Base-by-base conservation (phyloP, 2,113 vertebrate genomes). In the Stegostoma tigrinum region DNA sequence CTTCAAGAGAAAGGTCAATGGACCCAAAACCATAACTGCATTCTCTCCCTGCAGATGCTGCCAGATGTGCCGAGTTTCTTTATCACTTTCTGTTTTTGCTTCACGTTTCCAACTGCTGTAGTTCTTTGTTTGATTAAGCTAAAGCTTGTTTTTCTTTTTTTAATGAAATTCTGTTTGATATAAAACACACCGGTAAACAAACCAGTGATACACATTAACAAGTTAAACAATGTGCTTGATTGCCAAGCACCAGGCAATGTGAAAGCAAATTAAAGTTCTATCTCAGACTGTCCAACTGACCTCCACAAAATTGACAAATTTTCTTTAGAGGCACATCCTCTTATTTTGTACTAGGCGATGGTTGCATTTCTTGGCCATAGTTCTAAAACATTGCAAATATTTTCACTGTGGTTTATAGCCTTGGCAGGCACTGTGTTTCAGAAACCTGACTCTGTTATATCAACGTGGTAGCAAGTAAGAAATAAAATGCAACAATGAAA, bases 401-500 rank as follows among this genome's bases (percentile, higher is more conserved):
- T 67, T 70, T 67, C 72, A 42, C 94, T 95, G 67, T 75, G 94
- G 94, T 72, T 95, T 72, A 75, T 15, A 34, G 67, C 67, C 42
- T 95, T 95, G 94, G 68, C 94, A 75, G 72, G 67, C 27, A 0
- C 12, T 48, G 42, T 17, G 12, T 68, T 52, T 95, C 67, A 95
- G 68, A 95, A 95, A 42, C 2, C 94, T 70, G 45, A 95, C 27
- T 30, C 68, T 95, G 70, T 75, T 75, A 95, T 34, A 95, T 75
- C 68, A 34, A 67, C 30, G 68, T 30, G 45, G 42, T 95, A 75
- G 67, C 94, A 70, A 95, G 45, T 30, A 27, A 27, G 42, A 95
- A 95, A 95, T 72, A 10, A 21, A 30, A 30, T 27, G 24, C 45
- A 15, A 42, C 94, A 48, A 15, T 7, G 24, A 75, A n/a, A n/a